A percentile compares a stretch with the other conserved stretches of the same genome.
Evolutionary conservation across 2,113 vertebrate genomes (phyloP).

Genomic region (Plecotus auritus): DNA sequence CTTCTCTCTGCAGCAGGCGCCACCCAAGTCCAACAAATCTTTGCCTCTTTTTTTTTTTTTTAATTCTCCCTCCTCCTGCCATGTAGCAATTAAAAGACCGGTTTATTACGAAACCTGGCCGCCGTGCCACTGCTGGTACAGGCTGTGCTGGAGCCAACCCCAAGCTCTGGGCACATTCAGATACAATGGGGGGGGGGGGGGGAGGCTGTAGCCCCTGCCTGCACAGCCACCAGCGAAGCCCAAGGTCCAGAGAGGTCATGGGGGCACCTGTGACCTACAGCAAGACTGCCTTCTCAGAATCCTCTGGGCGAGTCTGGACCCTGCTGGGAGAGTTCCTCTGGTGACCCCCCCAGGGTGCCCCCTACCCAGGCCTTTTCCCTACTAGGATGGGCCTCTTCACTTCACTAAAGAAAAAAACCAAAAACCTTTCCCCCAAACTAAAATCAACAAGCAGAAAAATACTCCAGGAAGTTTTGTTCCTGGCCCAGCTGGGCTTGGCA

Average conservation of each 20-base stretch:
- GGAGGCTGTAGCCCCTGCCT: background rate
- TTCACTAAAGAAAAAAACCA: background rate
- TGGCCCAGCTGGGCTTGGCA: conserved; percentile 20
- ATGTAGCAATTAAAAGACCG: conserved; percentile 59
- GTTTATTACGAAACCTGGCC: conserved; percentile 67
- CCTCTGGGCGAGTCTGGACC: background rate
- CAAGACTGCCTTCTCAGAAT: background rate
- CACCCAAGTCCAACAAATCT: conserved; percentile 52
- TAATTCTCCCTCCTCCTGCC: background rate
- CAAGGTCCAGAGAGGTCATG: background rate
- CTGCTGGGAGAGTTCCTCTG: background rate
- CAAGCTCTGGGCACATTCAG: background rate
- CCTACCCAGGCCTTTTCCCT: background rate
- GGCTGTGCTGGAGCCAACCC: conserved; percentile 19
- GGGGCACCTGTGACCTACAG: background rate
- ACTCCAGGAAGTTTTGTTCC: conserved; percentile 26
- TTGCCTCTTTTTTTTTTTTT: background rate
- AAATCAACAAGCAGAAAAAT: conserved; percentile 33
- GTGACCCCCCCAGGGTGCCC: background rate
- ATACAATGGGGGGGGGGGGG: background rate
- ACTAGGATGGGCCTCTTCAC: background rate
- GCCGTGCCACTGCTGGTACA: background rate
- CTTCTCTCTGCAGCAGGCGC: conserved; percentile 48
- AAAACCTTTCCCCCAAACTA: background rate
- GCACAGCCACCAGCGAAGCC: background rate